phyloP scores from a whole-genome alignment of 2,888 invertebrate genomes.

The Harpagoxenus sublaevis region DNA sequence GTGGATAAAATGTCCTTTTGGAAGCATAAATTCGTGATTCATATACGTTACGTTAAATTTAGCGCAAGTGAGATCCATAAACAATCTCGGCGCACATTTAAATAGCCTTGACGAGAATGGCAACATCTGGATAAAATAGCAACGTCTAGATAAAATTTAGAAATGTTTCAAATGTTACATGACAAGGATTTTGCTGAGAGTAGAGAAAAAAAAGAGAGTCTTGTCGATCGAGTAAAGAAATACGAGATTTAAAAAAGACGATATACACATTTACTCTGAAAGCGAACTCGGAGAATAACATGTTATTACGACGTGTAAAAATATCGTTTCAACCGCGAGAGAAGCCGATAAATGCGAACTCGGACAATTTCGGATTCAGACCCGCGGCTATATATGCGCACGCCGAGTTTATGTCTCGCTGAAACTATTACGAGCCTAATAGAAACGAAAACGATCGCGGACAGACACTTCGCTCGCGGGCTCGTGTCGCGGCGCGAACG shows the following conservation, averaged over 20 bases:
- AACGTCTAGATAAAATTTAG: background rate
- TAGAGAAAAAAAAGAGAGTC: background rate
- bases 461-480: conserved; percentile 2
- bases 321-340: conserved; percentile 1
- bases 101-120: conserved; percentile 8
- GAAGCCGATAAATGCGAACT: conserved; percentile 19
- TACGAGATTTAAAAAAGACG: background rate
- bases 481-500: conserved; percentile 72
- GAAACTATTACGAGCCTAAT: conserved; percentile 49
- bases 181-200: background rate
- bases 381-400: conserved; percentile 7
- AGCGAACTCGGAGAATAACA: background rate
- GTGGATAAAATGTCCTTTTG: conserved; percentile 60
- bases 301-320: conserved; percentile 13
- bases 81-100: conserved; percentile 69
- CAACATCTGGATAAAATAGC: background rate
- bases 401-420: conserved; percentile 44
- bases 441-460: conserved; percentile 51
- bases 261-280: background rate
- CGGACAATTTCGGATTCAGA: conserved; percentile 29
- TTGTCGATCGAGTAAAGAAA: background rate
- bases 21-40: conserved; percentile 59
- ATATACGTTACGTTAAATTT: conserved; percentile 69
- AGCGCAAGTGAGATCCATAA: conserved; percentile 77
- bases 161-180: background rate